Evolutionary conservation across 2,888 invertebrate genomes (phyloP), one percentile per base, ranked within the genome.

Genomic region (Laspeyria flexula): DNA sequence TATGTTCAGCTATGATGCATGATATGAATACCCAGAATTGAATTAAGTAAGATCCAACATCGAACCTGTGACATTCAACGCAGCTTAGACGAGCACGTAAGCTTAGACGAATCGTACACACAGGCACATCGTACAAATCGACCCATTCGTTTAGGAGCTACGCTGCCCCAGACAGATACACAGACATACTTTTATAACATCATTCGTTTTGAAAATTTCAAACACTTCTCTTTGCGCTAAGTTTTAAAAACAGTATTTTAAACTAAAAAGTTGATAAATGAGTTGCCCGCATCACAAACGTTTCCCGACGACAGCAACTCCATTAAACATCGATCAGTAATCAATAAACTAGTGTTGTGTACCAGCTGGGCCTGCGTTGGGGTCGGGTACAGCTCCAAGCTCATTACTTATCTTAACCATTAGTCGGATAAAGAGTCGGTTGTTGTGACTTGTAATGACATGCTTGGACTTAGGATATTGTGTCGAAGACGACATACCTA

Each of bases 331-430:
- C 81, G 79, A 85, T 85, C 82, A 77, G 77, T 70, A 73, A 81
- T 85, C 83, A 83, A 87, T 85, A 77, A 73, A 73, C 67, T 63
- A 49, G 54, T 60, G 33, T 18, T 18, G 18, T 18, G 16, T 27
- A 16, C 50, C 84, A 82, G 77, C 79, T 83, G 85, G 79, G 74
- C 71, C 65, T 59, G 74, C 76, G 71, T 63, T 54, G 12, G 27
- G 34, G 5, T 75, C 62, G 55, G 64, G n/a, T n/a, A n/a, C 18
- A 18, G 18, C 2, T 5, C 9, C 1, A 3, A 25, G 73, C 71
- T 77, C 85, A 83, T 86, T 83, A 86, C 82, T 87, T 86, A 85
- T 86, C 85, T 77, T 49, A 65, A 78, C 79, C 85, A 87, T 86
- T 86, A 86, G 81, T 48, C 66, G 77, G 74, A 82, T 80, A 82